Evolutionary conservation across 2,113 vertebrate species (phyloP).

Genomic region (Cephalopholis sonnerati): DNA sequence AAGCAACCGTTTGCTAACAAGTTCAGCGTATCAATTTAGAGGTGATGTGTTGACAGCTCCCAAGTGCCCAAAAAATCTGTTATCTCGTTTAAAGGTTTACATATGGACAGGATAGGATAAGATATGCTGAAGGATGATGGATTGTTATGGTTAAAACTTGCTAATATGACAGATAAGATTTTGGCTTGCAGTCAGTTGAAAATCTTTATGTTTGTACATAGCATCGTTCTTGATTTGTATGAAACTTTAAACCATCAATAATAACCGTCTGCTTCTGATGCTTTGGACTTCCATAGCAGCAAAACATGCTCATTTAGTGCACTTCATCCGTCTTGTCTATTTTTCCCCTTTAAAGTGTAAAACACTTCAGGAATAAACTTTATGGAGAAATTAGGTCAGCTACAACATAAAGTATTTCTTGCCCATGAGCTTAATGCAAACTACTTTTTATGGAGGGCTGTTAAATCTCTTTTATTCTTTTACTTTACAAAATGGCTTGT

Average conservation of each 20-base stretch:
- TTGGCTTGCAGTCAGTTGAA: not conserved
- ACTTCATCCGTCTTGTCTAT: not conserved
- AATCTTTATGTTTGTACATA: not conserved
- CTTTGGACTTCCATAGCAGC: too few species aligned
- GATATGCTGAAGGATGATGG: not conserved
- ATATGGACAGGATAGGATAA: not conserved
- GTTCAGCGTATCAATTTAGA: too few species aligned
- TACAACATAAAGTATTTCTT: not conserved
- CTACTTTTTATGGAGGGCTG: not conserved
- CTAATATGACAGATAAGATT: not conserved
- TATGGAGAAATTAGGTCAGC: not conserved
- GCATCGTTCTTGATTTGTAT: not conserved
- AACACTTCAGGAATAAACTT: not conserved
- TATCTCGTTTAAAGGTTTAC: not conserved
- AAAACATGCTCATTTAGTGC: not conserved
- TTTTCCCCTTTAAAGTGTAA: not conserved
- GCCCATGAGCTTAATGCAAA: not conserved
- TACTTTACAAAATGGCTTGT: not conserved
- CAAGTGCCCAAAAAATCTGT: too few species aligned
- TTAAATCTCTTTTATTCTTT: not conserved
- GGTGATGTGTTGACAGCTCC: too few species aligned
- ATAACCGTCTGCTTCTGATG: too few species aligned
- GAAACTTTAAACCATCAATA: not conserved
- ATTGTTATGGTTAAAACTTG: not conserved
- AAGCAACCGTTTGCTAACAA: too few species aligned